phyloP scores from a whole-genome alignment of 2,797 vertebrate genomes.

The Ctenosaura bakeri region DNA sequence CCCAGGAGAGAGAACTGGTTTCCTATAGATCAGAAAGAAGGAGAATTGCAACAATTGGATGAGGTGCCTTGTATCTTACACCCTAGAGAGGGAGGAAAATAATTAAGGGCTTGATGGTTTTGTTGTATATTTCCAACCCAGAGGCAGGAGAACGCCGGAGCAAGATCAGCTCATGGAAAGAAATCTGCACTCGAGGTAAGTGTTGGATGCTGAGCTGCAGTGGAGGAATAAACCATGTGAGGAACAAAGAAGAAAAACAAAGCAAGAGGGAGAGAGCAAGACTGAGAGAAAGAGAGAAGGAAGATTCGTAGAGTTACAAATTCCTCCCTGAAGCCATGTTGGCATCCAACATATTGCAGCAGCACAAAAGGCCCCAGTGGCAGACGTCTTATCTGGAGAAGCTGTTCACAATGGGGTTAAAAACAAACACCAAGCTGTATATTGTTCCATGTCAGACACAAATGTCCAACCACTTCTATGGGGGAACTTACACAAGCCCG shows the following conservation, averaged over 20 bases:
- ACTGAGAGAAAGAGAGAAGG: neutral
- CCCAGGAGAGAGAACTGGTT: neutral
- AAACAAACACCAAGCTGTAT: neutral
- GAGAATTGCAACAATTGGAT: conserved; percentile 6
- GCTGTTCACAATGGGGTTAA: neutral
- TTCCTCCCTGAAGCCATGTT: neutral
- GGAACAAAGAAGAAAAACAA: neutral
- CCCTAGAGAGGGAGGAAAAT: conserved; percentile 45
- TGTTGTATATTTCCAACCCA: conserved; percentile 51
- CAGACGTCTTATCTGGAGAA: neutral
- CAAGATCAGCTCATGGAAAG: conserved; percentile 7
- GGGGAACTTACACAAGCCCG: neutral
- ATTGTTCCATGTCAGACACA: neutral
- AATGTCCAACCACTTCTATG: neutral
- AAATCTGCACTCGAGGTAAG: neutral
- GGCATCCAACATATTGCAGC: neutral
- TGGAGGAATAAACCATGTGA: neutral
- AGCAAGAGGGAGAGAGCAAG: neutral
- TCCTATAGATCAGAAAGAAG: neutral
- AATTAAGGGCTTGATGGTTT: conserved; percentile 50
- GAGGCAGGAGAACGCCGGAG: conserved; percentile 19
- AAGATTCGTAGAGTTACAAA: neutral
- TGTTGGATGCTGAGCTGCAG: neutral
- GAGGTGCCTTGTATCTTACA: conserved; percentile 18
- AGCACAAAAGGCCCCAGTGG: neutral